Conservation (phyloP, 2,797 vertebrate species). For the Xiphophorus birchmanni region DNA sequence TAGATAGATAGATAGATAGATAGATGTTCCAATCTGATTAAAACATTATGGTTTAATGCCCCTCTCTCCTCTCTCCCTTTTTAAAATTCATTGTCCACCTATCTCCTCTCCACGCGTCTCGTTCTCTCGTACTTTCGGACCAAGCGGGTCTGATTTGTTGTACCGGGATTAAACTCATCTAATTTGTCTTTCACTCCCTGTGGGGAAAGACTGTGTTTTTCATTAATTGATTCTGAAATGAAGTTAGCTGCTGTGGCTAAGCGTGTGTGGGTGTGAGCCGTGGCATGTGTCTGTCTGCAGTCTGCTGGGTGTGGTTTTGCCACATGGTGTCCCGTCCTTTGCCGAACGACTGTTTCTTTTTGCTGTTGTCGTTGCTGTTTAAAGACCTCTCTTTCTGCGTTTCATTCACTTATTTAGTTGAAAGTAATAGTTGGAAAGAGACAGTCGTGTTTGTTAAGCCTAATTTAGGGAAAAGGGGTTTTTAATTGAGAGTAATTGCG, state of each 20-base stretch:
- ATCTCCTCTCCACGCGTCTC: conserved; percentile 29
- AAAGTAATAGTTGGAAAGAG: not conserved
- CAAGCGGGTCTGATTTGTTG: conserved; percentile 68
- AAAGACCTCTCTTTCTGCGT: not conserved
- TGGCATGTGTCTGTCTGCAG: not conserved
- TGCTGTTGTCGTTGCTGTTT: not conserved
- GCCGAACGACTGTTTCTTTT: conserved; percentile 17
- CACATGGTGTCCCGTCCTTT: conserved; percentile 6
- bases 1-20: conserved; percentile 24
- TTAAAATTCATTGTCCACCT: conserved; percentile 59
- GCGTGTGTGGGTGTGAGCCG: conserved; percentile 17
- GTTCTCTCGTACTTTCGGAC: conserved; percentile 52
- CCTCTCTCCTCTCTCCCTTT: not conserved
- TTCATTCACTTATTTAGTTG: not conserved
- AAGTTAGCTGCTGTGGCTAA: conserved; percentile 53
- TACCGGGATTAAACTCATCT: conserved; percentile 72
- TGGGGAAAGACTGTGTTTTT: conserved; percentile 65
- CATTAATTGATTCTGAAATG: conserved; percentile 78
- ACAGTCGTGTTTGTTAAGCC: too few relatives aligned
- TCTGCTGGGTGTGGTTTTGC: conserved; percentile 8
- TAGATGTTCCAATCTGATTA: conserved; percentile 38
- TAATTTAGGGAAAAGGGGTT: not conserved
- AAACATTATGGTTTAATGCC: conserved; percentile 40
- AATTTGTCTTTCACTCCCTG: conserved; percentile 72
- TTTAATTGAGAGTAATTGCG: not conserved